phyloP scores from a whole-genome alignment of 1,140 invertebrate genomes.

The Maniola jurtina region DNA sequence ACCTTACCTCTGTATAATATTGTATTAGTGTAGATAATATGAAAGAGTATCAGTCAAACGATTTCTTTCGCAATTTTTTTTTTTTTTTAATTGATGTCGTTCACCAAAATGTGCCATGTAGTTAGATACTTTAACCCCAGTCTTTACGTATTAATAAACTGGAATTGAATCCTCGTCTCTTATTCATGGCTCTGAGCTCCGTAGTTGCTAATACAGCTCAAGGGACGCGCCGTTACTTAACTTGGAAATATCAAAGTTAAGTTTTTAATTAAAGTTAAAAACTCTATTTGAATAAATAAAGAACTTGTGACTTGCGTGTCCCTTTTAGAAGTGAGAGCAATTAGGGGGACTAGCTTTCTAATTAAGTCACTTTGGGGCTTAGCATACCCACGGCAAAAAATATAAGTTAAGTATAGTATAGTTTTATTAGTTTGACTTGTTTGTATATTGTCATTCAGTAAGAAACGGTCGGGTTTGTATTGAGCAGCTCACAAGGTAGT shows the following conservation, averaged over 20 bases:
- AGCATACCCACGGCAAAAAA: no score
- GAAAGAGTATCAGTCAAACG: no score
- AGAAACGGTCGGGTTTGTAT: no score
- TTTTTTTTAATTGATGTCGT: no score
- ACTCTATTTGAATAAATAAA: conserved; percentile 36
- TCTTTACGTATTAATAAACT: conserved; percentile 6
- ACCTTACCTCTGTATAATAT: no score
- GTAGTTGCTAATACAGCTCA: conserved; percentile 21
- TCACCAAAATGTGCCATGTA: no score
- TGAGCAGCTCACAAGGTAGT: no score
- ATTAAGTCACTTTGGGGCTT: background rate
- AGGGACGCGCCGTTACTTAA: conserved; percentile 21
- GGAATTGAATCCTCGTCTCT: conserved; percentile 17
- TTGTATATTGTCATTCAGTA: no score
- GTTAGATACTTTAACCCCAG: background rate
- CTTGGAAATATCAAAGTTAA: conserved; percentile 27
- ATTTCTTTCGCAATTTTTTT: no score
- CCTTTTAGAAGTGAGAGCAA: conserved; percentile 9
- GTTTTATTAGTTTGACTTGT: no score
- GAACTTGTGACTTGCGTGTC: background rate
- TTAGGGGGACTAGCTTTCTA: conserved; percentile 17
- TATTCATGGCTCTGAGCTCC: conserved; percentile 21
- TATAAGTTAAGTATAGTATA: no score
- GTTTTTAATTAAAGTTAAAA: conserved; percentile 36
- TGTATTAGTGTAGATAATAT: no score